Evolutionary conservation across 1,140 invertebrate genomes (phyloP), one percentile per base, ranked within the genome.

Genomic region (Ericerus pela): DNA sequence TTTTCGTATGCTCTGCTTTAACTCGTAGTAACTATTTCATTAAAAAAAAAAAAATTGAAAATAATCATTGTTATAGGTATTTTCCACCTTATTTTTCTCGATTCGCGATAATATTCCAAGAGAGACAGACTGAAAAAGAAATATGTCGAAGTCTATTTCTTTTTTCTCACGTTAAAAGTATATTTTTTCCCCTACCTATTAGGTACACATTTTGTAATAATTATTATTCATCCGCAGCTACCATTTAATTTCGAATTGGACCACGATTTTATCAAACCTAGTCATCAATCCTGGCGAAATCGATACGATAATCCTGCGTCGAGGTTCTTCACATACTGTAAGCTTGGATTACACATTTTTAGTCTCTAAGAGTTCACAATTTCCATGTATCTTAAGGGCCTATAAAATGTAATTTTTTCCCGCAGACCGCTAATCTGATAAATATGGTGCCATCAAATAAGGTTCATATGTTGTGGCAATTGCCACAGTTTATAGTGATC

Each of bases 401-500:
- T 30, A 18, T 18, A 30, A 2, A 14, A 33, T 33, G 30, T 33
- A 33, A 33, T 33, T 33, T 33, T 33, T 33, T 33, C 8, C n/a
- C n/a, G 8, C 30, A 33, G 30, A 33, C 30, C 8, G 30, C 8
- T 10, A n/a, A 8, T 33, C 8, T 33, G n/a, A n/a, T 33, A 10
- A 33, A 33, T 33, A 10, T 33, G n/a, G 30, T 33, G 8, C 30
- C 30, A 33, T 33, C 30, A 20, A 78, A 74, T 57, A 66, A 24
- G 1, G 60, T 80, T 3, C 72, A 72, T 51, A 76, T 80, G 63
- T 59, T 78, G 0, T 79, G 72, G 72, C 73, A 81, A 61, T 62
- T 81, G 18, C 78, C 80, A 12, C 80, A 82, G 63, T 79, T 80
- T 63, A 56, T 80, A 22, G 59, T 80, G 2, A 76, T 84, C 27